Evolutionary conservation across 2,888 invertebrate species (phyloP), one percentile per base, ranked within the genome.

Genomic region (Liopterus haemorrhoidalis): DNA sequence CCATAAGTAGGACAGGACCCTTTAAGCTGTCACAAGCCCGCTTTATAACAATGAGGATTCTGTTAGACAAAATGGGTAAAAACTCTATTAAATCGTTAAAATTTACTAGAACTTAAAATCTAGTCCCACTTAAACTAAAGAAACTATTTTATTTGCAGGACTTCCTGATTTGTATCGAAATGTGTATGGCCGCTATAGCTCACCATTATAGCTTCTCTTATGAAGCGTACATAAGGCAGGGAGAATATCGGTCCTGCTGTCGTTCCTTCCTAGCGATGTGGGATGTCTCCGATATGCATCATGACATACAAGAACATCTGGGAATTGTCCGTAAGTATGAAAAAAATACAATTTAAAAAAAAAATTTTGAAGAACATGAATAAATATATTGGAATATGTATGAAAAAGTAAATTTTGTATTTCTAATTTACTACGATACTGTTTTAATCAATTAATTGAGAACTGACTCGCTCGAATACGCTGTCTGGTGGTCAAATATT

Each of bases 121-220:
- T n/a, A n/a, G n/a, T n/a, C n/a, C n/a, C n/a, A n/a, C n/a, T n/a
- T n/a, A n/a, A n/a, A n/a, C n/a, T n/a, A n/a, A n/a, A n/a, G 11
- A 15, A 15, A 33, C 31, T 19, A 52, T 46, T 56, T 49, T 53
- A 45, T 48, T 72, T 74, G 12, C 74, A 94, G 85, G 90, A 96
- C 71, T 94, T 96, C 69, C 71, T 92, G 43, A 93, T 96, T 55
- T 96, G 96, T 65, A 90, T 96, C 61, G 96, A 96, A 74, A 96
- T 96, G 96, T 94, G 95, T 65, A 66, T 95, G 58, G 95, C 95
- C 16, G 92, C 95, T 2, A 79, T 95, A 16, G 95, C 93, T 0
- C 95, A 96, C 67, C 91, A 92, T 66, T 95, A 88, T 69, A 90
- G 92, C 60, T 96, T 96, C 68, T 89, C 93, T n/a, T 89, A 93